These are phyloP conservation scores for Eumacrocentrus americanus DNA, from an alignment of 2,888 invertebrate species.

Conservation along the genomic window DNA sequence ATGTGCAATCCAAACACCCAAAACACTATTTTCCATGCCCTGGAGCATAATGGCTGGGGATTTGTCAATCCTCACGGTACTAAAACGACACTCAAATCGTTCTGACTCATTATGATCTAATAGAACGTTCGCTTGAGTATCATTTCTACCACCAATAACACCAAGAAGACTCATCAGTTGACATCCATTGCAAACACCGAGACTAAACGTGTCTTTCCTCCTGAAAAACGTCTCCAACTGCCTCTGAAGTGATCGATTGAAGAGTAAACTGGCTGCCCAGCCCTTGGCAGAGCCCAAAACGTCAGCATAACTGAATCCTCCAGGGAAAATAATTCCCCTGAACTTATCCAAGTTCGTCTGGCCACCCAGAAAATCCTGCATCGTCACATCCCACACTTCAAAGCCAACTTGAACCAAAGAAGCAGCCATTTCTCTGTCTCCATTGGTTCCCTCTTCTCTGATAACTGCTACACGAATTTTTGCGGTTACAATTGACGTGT, in stretches of 20 bases:
- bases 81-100: slow-evolving; percentile 79
- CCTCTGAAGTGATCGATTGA: slow-evolving; percentile 74
- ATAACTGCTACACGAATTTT: slow-evolving; percentile 82
- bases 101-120: slow-evolving; percentile 88
- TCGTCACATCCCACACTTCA: slow-evolving; percentile 92
- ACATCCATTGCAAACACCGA: slow-evolving; percentile 99
- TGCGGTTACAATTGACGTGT: slow-evolving; percentile 49
- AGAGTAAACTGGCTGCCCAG: slow-evolving; percentile 92
- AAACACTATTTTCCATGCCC: too few relatives aligned
- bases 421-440: too few relatives aligned
- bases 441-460: slow-evolving; percentile 95
- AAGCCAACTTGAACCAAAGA: slow-evolving; percentile 85
- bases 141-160: slow-evolving; percentile 74
- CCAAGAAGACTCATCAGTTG: slow-evolving; percentile 94
- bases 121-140: slow-evolving; percentile 68
- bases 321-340: slow-evolving; percentile 91
- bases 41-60: too few relatives aligned
- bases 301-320: slow-evolving; percentile 98
- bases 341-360: slow-evolving; percentile 78
- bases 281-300: slow-evolving; percentile 97
- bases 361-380: slow-evolving; percentile 83
- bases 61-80: slow-evolving; percentile 75
- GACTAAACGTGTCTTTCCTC: slow-evolving; percentile 85
- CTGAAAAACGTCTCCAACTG: slow-evolving; percentile 79
- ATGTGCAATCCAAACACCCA: too few relatives aligned